Evolutionary conservation across 2,797 vertebrate genomes (phyloP), one percentile per base, ranked within the genome.

Genomic region (Tolypeutes matacus): DNA sequence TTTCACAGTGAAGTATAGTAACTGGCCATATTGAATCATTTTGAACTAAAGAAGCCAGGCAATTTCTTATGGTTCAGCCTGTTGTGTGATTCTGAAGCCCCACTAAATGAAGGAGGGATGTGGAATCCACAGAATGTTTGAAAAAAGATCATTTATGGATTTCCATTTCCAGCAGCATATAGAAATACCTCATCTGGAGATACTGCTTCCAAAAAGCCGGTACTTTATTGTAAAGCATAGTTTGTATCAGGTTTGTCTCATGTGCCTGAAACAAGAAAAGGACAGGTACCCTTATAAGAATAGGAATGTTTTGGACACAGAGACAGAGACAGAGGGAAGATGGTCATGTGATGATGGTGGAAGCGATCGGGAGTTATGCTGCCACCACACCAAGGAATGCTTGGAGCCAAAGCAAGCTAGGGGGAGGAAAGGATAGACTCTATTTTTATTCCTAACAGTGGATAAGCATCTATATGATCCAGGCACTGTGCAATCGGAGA

Each of bases 371-470:
- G 18, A 58, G 51, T 46, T 80, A 56, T 70, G 29, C 49, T 56
- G 53, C 53, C 17, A 20, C 53, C 5, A 21, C 17, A 20, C 53
- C 53, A 56, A 56, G 53, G 53, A 56, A 20, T 56, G 53, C 18
- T 20, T 56, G 2, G 17, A 18, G 53, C 53, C 18, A 56, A 56
- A 17, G 18, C 5, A 56, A 56, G 53, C 53, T 56, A 56, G 18
- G 53, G 1, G 18, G 53, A 56, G 53, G 53, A 18, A 56, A 56
- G 53, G 53, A 56, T 56, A 17, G 53, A 5, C 17, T 18, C 17
- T 56, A 36, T 86, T 70, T 95, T 76, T 90, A 56, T 27, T 81
- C 20, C n/a, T 42, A 82, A 76, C 58, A 88, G 70, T 85, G 72
- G 27, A 77, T 67, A 91, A 87, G 11, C 5, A 90, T 64, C 20